Evolutionary conservation across 2,113 vertebrate genomes (phyloP).

Genomic region (Lathamus discolor): DNA sequence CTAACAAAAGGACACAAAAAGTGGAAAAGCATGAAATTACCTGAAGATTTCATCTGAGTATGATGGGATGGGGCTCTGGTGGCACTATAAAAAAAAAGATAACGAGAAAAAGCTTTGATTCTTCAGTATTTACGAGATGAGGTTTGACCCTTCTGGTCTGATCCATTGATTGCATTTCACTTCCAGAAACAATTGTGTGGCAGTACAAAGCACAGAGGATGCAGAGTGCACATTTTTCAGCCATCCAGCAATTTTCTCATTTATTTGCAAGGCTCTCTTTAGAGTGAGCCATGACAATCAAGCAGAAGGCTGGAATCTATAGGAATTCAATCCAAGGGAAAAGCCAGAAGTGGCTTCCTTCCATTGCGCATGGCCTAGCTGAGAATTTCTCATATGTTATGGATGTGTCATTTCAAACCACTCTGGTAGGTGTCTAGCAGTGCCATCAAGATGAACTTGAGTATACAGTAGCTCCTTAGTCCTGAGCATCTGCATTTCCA

Average conservation of each 20-base stretch:
- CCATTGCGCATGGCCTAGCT: neutral
- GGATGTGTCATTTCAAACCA: neutral
- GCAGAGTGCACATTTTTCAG: neutral
- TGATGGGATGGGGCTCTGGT: neutral
- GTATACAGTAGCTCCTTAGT: neutral
- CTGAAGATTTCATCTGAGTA: neutral
- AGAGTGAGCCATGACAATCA: neutral
- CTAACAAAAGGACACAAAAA: neutral
- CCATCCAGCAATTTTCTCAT: neutral
- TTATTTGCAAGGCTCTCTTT: neutral
- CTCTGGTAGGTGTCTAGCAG: neutral
- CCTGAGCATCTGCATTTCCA: neutral
- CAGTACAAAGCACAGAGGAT: neutral
- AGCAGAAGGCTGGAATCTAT: neutral
- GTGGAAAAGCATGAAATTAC: neutral
- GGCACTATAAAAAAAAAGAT: neutral
- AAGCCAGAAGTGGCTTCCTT: neutral
- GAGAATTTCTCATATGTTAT: neutral
- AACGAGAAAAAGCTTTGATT: constrained; percentile 11
- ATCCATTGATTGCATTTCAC: neutral
- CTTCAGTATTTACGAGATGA: neutral
- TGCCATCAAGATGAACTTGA: neutral
- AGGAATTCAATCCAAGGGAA: neutral
- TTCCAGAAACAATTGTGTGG: neutral
- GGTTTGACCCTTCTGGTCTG: neutral